A percentile compares a stretch with the other conserved stretches of the same genome.
phyloP scores from a whole-genome alignment of 1,140 invertebrate species.

The Matsumurasca onukii region DNA sequence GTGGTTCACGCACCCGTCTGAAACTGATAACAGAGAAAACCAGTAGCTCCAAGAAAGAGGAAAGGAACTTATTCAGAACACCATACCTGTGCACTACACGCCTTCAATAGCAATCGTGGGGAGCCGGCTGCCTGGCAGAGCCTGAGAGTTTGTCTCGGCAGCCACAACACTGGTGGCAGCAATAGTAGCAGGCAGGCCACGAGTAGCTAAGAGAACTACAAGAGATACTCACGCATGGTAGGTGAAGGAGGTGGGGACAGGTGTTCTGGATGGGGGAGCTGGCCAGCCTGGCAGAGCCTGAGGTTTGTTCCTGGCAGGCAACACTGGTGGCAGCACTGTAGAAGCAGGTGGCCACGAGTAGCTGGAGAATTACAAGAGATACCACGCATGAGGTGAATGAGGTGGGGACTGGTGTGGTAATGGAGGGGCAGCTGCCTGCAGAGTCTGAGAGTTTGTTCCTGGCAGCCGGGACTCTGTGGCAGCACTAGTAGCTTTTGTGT shows the following conservation, averaged over 20 bases:
- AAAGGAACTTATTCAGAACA: no score
- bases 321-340: not conserved
- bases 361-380: not conserved
- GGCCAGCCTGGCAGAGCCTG: not conserved
- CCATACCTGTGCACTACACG: no score
- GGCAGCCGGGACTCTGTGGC: no score
- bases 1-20: no score
- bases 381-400: not conserved
- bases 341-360: not conserved
- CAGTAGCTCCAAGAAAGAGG: no score
- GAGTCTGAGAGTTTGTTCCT: not conserved
- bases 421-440: not conserved
- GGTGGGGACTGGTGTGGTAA: not conserved
- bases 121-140: not conserved
- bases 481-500: no score
- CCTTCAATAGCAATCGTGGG: no score
- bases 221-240: constrained; percentile 3
- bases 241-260: not conserved
- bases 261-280: not conserved
- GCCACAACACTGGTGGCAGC: no score
- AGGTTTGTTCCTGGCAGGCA: not conserved
- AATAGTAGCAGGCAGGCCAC: no score
- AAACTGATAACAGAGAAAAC: no score
- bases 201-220: not conserved
- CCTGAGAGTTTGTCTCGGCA: not conserved